Base-by-base conservation (phyloP, 1,140 invertebrate genomes). In the Cyclina sinensis region DNA sequence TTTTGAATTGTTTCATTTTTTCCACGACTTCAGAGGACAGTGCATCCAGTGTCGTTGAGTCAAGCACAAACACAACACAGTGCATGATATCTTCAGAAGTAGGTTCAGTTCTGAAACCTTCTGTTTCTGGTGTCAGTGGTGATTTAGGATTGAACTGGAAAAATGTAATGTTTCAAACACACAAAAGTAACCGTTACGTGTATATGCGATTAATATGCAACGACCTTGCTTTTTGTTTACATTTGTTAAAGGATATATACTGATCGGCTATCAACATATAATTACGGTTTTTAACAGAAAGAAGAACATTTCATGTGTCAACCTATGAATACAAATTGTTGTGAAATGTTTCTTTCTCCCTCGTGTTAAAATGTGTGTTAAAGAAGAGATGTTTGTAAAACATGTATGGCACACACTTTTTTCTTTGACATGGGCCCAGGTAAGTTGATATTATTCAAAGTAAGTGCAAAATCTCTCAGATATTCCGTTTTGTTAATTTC, bases 1-100 rank as follows among this genome's bases (percentile, higher is more conserved):
- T 5, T 24, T 74, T 32, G 70, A 74, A 74, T 7, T 35, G 39
- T 24, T 74, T 74, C 5, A 74, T 74, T 46, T 74, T 74, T 39
- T 74, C 70, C 18, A 74, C n/a, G n/a, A 74, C 32, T 46, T 74
- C 16, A 9, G 35, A 24, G 1, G 70, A 43, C 39, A 74, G 18
- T 16, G 43, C 70, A n/a, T 57, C 51, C 78, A 81, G 48, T 30
- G 35, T n/a, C 11, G 57, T 30, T 21, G 21, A 24, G 18, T 81
- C 48, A 12, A 37, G 14, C 27, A 57, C 46, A 30, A 81, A 81
- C 2, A 39, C 1, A 1, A 57, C 51, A 81, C 78, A 81, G 27
- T 59, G 32, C 21, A 59, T 59, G 3, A 0, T 37, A 32, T 54
- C 35, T 62, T 30, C 0, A 9, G 37, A 54, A 30, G 78, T 18